Percentiles rank a stretch among this genome's conserved stretches.
These are phyloP conservation scores for Cynoglossus semilaevis DNA, from an alignment of 2,113 vertebrate species.

Conservation along the genomic window DNA sequence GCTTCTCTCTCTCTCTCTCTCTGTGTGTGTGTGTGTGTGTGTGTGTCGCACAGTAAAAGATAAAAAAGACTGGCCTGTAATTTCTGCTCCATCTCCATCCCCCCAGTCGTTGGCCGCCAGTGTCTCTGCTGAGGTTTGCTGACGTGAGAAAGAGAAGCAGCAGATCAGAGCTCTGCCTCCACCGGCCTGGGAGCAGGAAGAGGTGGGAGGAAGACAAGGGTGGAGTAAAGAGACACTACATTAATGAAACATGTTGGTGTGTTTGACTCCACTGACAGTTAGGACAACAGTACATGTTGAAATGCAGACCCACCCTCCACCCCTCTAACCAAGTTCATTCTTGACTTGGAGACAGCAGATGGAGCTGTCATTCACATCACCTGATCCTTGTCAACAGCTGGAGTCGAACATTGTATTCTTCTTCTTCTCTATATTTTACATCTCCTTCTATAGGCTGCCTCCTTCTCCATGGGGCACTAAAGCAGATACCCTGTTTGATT, in stretches of 20 bases:
- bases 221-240: slow-evolving; percentile 11
- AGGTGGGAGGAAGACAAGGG: slow-evolving; percentile 42
- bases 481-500: too few relatives aligned
- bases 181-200: slow-evolving; percentile 11
- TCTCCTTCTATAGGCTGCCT: too few relatives aligned
- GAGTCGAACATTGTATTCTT: not conserved
- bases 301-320: too few relatives aligned
- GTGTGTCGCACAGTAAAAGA: slow-evolving; percentile 27
- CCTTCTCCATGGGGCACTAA: too few relatives aligned
- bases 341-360: not conserved
- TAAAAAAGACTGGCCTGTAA: slow-evolving; percentile 44
- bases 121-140: slow-evolving; percentile 59
- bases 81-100: slow-evolving; percentile 62
- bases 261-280: slow-evolving; percentile 7
- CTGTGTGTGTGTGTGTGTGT: too few relatives aligned
- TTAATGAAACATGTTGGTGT: slow-evolving; percentile 25
- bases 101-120: slow-evolving; percentile 41
- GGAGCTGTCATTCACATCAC: slow-evolving; percentile 1
- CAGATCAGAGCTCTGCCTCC: slow-evolving; percentile 30
- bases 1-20: slow-evolving; percentile 31
- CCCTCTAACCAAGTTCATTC: too few relatives aligned
- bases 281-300: too few relatives aligned
- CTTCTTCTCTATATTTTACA: too few relatives aligned
- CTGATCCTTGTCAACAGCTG: slow-evolving; percentile 1
- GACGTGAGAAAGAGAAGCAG: slow-evolving; percentile 37